Conservation (phyloP, 2,113 vertebrate species). For the Talpa occidentalis region DNA sequence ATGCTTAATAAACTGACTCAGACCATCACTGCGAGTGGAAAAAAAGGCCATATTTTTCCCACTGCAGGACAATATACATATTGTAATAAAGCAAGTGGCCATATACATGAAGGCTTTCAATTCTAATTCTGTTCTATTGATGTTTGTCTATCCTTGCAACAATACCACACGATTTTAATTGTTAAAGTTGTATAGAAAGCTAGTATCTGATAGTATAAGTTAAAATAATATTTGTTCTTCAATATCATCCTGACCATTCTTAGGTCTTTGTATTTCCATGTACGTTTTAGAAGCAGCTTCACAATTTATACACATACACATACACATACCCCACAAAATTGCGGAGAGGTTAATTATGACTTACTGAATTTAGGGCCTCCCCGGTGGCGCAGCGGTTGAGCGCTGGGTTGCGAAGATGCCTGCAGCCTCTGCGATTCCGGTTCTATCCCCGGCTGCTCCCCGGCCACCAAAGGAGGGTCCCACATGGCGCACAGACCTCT, state of each 20-base stretch:
- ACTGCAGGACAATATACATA: neutral
- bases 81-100: neutral
- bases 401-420: too few species aligned
- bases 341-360: neutral
- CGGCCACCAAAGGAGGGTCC: too few species aligned
- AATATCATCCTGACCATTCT: neutral
- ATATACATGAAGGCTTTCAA: neutral
- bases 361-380: neutral
- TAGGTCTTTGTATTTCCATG: neutral
- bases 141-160: neutral
- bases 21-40: neutral
- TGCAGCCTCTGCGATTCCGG: too few species aligned
- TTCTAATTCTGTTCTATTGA: neutral
- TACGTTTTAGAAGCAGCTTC: neutral
- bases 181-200: neutral
- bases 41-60: neutral
- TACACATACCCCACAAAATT: neutral
- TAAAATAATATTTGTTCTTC: neutral
- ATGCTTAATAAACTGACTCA: neutral
- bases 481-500: too few species aligned
- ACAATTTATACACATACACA: neutral
- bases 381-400: too few species aligned
- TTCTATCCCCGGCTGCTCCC: too few species aligned
- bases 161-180: neutral
- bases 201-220: neutral